A percentile compares a stretch with the other conserved stretches of the same genome.
Conservation (phyloP, 2,113 vertebrate genomes). For the Lamprotornis superbus region DNA sequence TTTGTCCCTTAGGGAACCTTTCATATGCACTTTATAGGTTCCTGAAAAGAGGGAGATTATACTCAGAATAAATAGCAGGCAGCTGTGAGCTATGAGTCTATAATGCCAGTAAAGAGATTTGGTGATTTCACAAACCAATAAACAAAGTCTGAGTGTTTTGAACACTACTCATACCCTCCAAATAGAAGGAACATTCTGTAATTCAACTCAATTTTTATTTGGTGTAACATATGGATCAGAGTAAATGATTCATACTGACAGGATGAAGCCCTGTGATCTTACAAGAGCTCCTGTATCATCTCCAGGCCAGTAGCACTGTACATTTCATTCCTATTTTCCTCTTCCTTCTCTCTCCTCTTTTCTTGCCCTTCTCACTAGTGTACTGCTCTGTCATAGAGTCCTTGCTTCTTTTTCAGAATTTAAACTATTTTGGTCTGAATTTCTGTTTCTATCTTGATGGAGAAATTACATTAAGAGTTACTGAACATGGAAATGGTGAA, state of each 20-base stretch:
- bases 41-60: constrained; percentile 8
- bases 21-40: neutral
- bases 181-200: constrained; percentile 8
- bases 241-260: neutral
- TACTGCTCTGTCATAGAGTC: neutral
- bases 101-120: neutral
- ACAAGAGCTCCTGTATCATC: neutral
- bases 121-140: constrained; percentile 6
- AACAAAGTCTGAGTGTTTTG: neutral
- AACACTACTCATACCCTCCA: neutral
- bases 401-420: neutral
- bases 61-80: constrained; percentile 27
- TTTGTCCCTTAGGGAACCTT: neutral
- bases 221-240: neutral
- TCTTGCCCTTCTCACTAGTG: neutral
- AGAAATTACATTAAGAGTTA: neutral
- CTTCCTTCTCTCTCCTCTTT: neutral
- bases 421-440: neutral
- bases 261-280: neutral
- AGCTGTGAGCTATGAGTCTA: neutral
- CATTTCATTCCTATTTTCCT: neutral
- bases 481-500: neutral
- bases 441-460: neutral
- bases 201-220: constrained; percentile 1
- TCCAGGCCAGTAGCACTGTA: neutral